phyloP scores from a whole-genome alignment of 2,888 invertebrate genomes.

The Lamellibrachia columna region DNA sequence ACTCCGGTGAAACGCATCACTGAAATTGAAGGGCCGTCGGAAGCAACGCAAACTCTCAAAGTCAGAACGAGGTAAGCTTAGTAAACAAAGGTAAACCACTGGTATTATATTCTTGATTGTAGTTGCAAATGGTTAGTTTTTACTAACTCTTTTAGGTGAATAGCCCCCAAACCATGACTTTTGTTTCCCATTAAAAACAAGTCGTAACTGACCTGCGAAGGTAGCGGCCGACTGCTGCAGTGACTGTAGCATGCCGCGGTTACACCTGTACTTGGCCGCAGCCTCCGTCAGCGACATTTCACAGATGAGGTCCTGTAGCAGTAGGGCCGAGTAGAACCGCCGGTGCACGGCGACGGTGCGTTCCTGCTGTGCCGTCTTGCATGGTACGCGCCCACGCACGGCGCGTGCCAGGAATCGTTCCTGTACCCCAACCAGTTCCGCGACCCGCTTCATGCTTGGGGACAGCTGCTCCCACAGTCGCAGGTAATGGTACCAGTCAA shows the following conservation, averaged over 20 bases:
- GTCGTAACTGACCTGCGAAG: conserved; percentile 80
- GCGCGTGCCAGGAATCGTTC: conserved; percentile 81
- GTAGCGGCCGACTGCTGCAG: conserved; percentile 94
- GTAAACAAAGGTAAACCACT: too few species aligned
- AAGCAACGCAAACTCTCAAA: too few species aligned
- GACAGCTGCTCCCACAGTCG: conserved; percentile 85
- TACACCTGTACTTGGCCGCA: conserved; percentile 74
- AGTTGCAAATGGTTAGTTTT: too few species aligned
- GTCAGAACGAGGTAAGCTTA: too few species aligned
- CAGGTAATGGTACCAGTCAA: conserved; percentile 76
- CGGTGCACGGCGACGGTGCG: conserved; percentile 56
- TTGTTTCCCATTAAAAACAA: neutral
- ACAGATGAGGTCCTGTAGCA: conserved; percentile 90
- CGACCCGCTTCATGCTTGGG: conserved; percentile 84
- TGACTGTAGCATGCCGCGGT: conserved; percentile 89
- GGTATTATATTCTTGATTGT: too few species aligned
- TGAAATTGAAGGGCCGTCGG: too few species aligned
- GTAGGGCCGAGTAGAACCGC: conserved; percentile 77
- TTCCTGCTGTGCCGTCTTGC: conserved; percentile 32
- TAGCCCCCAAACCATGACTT: too few species aligned
- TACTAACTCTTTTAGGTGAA: too few species aligned
- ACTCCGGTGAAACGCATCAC: too few species aligned
- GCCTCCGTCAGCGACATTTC: conserved; percentile 85
- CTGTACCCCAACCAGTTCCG: conserved; percentile 84
- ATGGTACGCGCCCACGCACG: conserved; percentile 42